These are phyloP conservation scores for Ganaspis sp. DNA, from an alignment of 1,140 invertebrate genomes.

Conservation along the genomic window DNA sequence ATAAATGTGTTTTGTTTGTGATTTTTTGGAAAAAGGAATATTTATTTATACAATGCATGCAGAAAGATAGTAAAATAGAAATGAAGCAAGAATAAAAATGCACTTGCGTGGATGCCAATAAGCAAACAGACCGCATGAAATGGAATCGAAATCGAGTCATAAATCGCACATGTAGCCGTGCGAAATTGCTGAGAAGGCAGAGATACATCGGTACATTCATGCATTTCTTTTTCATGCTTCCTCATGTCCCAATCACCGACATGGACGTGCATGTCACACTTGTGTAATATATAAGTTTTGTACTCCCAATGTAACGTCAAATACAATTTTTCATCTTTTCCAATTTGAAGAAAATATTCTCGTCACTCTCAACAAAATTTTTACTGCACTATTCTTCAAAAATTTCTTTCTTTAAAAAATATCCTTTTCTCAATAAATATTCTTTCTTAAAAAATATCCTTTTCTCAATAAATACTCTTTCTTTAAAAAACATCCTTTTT, in stretches of 20 bases:
- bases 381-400: too few relatives aligned
- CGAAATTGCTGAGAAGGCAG: slow-evolving; percentile 48
- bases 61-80: slow-evolving; percentile 6
- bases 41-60: background rate
- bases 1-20: background rate
- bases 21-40: background rate
- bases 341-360: background rate
- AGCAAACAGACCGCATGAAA: slow-evolving; percentile 63
- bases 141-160: slow-evolving; percentile 65
- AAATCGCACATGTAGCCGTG: slow-evolving; percentile 59
- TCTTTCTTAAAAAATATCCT: too few relatives aligned
- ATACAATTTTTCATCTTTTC: background rate
- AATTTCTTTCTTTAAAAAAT: too few relatives aligned
- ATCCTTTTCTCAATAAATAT: too few relatives aligned
- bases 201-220: slow-evolving; percentile 36
- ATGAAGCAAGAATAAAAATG: slow-evolving; percentile 1
- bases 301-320: background rate
- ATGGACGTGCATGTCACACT: background rate
- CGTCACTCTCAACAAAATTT: background rate
- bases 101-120: slow-evolving; percentile 50
- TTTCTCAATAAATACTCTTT: too few relatives aligned
- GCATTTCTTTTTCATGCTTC: background rate
- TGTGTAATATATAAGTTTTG: background rate
- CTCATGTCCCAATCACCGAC: slow-evolving; percentile 18
- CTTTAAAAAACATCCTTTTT: too few relatives aligned